Conservation (phyloP, 2,888 invertebrate genomes). For the Proisotoma minuta region DNA sequence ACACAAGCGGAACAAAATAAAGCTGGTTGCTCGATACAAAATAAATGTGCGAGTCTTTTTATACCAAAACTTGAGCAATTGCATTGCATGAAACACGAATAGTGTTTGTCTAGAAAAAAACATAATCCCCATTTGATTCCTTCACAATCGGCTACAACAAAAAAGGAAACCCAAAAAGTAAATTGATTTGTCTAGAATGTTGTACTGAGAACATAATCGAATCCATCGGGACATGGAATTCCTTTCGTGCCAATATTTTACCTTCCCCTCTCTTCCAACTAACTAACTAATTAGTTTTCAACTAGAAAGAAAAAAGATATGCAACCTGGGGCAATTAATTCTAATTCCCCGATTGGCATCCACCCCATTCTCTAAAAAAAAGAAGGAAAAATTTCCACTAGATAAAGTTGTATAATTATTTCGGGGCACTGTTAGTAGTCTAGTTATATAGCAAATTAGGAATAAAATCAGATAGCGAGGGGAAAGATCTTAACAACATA, state of each 20-base stretch:
- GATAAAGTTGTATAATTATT: too few species aligned
- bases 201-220: background rate
- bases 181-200: conserved; percentile 10
- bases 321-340: conserved; percentile 17
- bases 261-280: background rate
- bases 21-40: too few species aligned
- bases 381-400: background rate
- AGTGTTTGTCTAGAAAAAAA: background rate
- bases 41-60: too few species aligned
- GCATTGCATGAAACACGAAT: background rate
- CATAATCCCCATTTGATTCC: background rate
- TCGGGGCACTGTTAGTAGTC: too few species aligned
- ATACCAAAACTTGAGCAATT: too few species aligned
- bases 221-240: conserved; percentile 10
- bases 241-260: conserved; percentile 8
- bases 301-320: background rate
- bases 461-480: too few species aligned
- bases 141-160: too few species aligned
- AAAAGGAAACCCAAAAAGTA: background rate
- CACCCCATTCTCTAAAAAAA: background rate
- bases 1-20: too few species aligned
- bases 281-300: conserved; percentile 2
- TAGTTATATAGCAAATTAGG: too few species aligned
- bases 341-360: conserved; percentile 7
- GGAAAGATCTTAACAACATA: too few species aligned